Evolutionary conservation across 2,113 vertebrate genomes (phyloP).

Genomic region (Eleginops maclovinus): DNA sequence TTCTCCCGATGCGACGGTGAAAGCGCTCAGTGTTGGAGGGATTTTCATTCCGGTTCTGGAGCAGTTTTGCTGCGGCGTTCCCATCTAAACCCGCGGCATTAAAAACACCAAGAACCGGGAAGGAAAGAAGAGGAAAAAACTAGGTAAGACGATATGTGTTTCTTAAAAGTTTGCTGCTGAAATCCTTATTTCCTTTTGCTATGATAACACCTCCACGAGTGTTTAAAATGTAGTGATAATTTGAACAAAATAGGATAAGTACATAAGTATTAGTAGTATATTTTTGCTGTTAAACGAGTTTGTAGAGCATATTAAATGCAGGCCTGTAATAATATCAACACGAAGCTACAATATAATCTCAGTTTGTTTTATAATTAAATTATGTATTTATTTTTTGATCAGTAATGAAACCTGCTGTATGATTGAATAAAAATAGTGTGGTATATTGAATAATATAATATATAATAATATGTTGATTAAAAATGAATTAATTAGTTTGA

Average conservation of each 20-base stretch:
- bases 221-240: neutral
- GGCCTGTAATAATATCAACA: constrained; percentile 32
- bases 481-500: constrained; percentile 1
- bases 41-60: constrained; percentile 39
- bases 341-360: neutral
- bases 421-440: neutral
- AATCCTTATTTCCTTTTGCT: constrained; percentile 3
- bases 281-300: neutral
- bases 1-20: constrained; percentile 34
- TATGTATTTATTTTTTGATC: neutral
- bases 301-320: neutral
- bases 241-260: neutral
- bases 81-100: constrained; percentile 28
- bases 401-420: neutral
- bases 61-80: constrained; percentile 35
- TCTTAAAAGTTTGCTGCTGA: constrained; percentile 25
- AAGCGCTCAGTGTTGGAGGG: neutral
- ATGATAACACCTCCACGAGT: neutral
- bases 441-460: neutral
- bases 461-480: neutral
- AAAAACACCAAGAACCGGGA: neutral
- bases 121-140: neutral
- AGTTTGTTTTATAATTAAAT: neutral
- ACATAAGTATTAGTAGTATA: neutral
- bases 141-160: constrained; percentile 44